A percentile compares a stretch with the other conserved stretches of the same genome.
Conservation (phyloP, 2,888 invertebrate species). For the Caenorhabditis sulstoni region DNA sequence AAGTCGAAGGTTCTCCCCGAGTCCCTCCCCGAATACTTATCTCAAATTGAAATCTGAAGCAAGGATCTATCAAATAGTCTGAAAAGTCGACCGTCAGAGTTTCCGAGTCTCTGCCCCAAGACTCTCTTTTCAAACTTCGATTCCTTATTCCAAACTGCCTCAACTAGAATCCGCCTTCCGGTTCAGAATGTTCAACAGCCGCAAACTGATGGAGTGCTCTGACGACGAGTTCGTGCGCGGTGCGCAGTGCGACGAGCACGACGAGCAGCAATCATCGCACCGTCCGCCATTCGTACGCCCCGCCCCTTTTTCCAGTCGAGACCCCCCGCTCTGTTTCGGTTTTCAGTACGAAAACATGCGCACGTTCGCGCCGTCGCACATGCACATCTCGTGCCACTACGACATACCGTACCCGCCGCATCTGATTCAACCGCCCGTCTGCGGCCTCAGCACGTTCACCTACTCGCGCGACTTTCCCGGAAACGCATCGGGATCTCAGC, state of each 20-base stretch:
- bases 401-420: constrained; percentile 61
- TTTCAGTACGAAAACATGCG: constrained; percentile 60
- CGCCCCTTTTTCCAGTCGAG: constrained; percentile 21
- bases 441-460: constrained; percentile 53
- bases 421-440: constrained; percentile 60
- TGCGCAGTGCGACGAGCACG: constrained; percentile 51
- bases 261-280: constrained; percentile 49
- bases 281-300: constrained; percentile 51
- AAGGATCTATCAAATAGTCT: no score
- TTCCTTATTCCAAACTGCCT: no score
- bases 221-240: constrained; percentile 54
- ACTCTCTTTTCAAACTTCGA: constrained; percentile 4
- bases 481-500: neutral
- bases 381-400: constrained; percentile 65
- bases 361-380: constrained; percentile 61
- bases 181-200: constrained; percentile 44
- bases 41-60: no score
- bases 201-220: constrained; percentile 53
- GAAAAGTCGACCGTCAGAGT: no score
- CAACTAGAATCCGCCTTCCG: no score
- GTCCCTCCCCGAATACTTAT: no score
- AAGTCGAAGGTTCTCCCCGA: no score
- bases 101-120: neutral
- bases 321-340: neutral
- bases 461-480: constrained; percentile 44